Conservation (phyloP, 2,797 vertebrate genomes). For the Semaprochilodus insignis region DNA sequence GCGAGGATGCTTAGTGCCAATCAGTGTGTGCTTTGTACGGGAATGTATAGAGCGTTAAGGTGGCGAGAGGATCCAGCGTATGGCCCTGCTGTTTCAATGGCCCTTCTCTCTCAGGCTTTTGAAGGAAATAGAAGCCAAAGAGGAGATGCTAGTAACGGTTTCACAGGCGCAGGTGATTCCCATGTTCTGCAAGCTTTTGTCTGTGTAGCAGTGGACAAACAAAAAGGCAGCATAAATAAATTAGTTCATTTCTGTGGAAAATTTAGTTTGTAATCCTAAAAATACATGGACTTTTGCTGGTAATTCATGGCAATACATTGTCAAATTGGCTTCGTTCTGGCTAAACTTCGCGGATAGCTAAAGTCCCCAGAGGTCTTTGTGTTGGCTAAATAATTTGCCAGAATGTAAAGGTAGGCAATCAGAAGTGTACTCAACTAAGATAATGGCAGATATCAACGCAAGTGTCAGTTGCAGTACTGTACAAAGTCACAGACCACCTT, state of each 20-base stretch:
- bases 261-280: neutral
- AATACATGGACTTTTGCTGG: neutral
- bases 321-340: neutral
- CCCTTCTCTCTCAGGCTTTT: conserved; percentile 72
- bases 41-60: conserved; percentile 77
- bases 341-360: no score
- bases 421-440: no score
- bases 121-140: conserved; percentile 69
- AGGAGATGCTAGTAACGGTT: conserved; percentile 28
- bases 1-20: conserved; percentile 78
- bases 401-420: no score
- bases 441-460: no score
- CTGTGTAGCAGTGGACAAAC: conserved; percentile 29
- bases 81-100: conserved; percentile 77
- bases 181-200: conserved; percentile 37
- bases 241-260: conserved; percentile 35
- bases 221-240: conserved; percentile 31
- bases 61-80: conserved; percentile 76
- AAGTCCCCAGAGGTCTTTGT: no score
- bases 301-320: neutral
- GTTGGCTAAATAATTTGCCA: no score
- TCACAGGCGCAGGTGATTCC: conserved; percentile 48
- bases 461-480: no score
- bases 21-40: conserved; percentile 74
- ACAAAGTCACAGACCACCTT: no score